Conservation (phyloP, 2,888 invertebrate species). For the Lepeophtheirus nordmannii region DNA sequence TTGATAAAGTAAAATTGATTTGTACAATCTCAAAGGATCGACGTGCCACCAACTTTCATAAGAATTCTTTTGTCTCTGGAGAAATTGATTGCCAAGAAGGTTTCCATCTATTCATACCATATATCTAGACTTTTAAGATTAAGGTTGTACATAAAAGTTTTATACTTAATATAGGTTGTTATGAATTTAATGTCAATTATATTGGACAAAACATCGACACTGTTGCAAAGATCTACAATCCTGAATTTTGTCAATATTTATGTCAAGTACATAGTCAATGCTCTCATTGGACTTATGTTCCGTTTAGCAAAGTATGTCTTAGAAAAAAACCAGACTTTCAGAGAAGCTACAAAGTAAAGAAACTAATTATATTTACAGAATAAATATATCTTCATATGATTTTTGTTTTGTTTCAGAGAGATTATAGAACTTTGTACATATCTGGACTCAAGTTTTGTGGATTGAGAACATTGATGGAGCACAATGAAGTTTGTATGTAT, state of each 20-base stretch:
- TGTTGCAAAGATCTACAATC: neutral
- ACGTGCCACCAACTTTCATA: neutral
- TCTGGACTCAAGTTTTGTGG: neutral
- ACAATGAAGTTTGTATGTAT: neutral
- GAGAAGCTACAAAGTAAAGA: neutral
- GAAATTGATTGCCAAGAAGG: neutral
- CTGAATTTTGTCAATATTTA: neutral
- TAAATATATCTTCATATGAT: neutral
- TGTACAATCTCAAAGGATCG: neutral
- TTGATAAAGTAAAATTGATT: neutral
- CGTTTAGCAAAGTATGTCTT: neutral
- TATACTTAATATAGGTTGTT: neutral
- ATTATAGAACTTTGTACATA: neutral
- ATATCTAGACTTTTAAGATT: too few relatives aligned
- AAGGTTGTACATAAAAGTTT: neutral
- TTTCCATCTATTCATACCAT: too few relatives aligned
- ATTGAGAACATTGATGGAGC: neutral
- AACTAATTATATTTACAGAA: neutral
- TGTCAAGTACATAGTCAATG: neutral
- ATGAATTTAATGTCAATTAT: neutral
- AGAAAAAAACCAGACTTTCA: neutral
- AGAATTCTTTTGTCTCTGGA: neutral
- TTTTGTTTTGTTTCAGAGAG: neutral
- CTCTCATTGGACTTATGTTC: neutral
- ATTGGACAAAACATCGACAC: neutral